Conservation (phyloP, 2,113 vertebrate genomes). For the Petromus typicus region DNA sequence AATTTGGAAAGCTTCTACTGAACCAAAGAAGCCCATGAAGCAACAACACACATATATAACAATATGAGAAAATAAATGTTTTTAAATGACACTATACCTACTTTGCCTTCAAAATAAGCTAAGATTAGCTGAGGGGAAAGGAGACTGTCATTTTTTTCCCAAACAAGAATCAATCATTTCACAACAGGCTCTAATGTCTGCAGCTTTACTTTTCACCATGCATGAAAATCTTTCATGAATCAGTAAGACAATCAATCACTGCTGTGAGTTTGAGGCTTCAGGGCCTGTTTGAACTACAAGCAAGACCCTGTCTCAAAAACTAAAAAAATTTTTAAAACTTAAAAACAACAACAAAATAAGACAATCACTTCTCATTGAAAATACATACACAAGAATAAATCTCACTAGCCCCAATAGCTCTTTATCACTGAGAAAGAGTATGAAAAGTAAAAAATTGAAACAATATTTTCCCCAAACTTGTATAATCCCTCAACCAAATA, state of each 20-base stretch:
- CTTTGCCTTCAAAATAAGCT: not conserved
- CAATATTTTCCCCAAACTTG: slow-evolving; percentile 5
- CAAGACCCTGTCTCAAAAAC: too few relatives aligned
- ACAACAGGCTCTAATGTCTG: not conserved
- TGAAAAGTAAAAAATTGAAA: slow-evolving; percentile 42
- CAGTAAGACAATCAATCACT: not conserved
- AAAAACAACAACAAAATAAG: too few relatives aligned
- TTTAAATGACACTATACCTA: slow-evolving; percentile 1
- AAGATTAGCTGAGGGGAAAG: not conserved
- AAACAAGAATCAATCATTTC: not conserved
- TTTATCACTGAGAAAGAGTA: not conserved
- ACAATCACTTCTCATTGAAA: slow-evolving; percentile 29
- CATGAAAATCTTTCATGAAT: not conserved
- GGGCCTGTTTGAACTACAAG: too few relatives aligned
- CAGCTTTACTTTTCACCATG: slow-evolving; percentile 30
- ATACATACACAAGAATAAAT: not conserved
- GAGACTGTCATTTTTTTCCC: not conserved
- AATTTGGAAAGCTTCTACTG: not conserved
- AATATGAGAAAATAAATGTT: slow-evolving; percentile 22
- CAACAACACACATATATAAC: not conserved
- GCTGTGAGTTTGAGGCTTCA: too few relatives aligned
- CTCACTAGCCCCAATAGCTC: not conserved
- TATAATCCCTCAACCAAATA: slow-evolving; percentile 35
- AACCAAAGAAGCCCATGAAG: not conserved
- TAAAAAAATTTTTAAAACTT: too few relatives aligned